Percentiles rank a stretch among this genome's conserved stretches.
These are phyloP conservation scores for Litocranius walleri DNA, from an alignment of 2,113 vertebrate genomes.

Conservation along the genomic window DNA sequence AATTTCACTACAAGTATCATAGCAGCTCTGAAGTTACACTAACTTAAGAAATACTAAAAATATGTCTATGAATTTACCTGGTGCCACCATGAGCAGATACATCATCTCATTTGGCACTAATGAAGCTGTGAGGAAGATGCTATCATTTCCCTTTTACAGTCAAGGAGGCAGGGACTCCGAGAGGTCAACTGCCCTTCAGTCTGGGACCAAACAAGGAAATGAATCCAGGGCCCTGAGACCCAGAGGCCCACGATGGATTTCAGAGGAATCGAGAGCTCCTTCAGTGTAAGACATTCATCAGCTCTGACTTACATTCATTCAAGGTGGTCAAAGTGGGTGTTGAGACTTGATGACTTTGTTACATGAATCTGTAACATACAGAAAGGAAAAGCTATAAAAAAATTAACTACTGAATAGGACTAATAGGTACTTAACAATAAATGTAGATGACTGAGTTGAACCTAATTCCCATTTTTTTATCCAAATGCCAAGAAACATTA, in stretches of 20 bases:
- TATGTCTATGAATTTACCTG: neutral
- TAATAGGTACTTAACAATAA: neutral
- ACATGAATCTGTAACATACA: neutral
- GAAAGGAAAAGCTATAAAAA: neutral
- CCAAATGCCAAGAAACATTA: neutral
- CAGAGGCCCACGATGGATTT: neutral
- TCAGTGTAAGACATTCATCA: neutral
- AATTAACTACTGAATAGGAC: neutral
- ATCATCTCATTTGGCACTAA: neutral
- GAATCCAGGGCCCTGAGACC: neutral
- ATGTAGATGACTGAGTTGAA: neutral
- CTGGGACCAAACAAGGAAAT: neutral
- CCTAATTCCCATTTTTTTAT: neutral
- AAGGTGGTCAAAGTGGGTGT: neutral
- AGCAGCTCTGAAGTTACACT: neutral
- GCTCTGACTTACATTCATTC: neutral
- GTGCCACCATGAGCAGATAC: neutral
- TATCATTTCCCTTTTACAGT: neutral
- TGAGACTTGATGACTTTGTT: neutral
- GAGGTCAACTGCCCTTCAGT: neutral
- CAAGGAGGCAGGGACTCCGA: neutral
- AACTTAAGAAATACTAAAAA: neutral
- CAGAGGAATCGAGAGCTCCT: neutral
- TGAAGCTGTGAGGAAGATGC: neutral
- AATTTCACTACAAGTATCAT: neutral